These are phyloP conservation scores for Nemurella pictetii DNA, from an alignment of 2,888 invertebrate species.

Conservation along the genomic window DNA sequence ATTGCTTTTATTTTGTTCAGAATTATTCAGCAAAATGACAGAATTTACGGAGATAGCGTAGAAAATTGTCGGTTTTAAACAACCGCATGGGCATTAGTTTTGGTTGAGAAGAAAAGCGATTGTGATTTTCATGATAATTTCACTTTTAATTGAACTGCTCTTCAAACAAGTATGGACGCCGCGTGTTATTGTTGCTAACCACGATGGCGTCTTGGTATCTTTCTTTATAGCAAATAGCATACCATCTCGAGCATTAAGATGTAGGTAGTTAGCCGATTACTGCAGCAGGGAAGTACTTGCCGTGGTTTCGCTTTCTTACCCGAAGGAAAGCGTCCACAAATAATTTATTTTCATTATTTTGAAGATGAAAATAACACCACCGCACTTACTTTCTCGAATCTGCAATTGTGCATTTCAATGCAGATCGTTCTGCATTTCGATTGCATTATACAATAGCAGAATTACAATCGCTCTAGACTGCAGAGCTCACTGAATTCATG, in stretches of 20 bases:
- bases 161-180: neutral
- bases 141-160: conserved; percentile 9
- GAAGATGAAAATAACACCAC: neutral
- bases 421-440: neutral
- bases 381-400: neutral
- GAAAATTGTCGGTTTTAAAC: neutral
- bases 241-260: neutral
- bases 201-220: neutral
- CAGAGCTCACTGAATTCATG: too few species aligned
- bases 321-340: neutral
- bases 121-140: neutral
- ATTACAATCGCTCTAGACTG: too few species aligned
- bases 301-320: conserved; percentile 7
- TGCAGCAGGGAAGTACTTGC: neutral
- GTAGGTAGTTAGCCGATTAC: neutral
- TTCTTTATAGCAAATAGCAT: neutral
- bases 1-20: neutral
- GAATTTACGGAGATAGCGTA: neutral
- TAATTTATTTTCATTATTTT: conserved; percentile 6
- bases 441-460: neutral
- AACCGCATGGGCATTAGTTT: neutral
- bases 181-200: neutral
- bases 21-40: neutral
- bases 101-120: neutral
- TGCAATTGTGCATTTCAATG: neutral